A percentile compares a stretch with the other conserved stretches of the same genome.
Conservation (phyloP, 2,113 vertebrate species). For the Lophius piscatorius region DNA sequence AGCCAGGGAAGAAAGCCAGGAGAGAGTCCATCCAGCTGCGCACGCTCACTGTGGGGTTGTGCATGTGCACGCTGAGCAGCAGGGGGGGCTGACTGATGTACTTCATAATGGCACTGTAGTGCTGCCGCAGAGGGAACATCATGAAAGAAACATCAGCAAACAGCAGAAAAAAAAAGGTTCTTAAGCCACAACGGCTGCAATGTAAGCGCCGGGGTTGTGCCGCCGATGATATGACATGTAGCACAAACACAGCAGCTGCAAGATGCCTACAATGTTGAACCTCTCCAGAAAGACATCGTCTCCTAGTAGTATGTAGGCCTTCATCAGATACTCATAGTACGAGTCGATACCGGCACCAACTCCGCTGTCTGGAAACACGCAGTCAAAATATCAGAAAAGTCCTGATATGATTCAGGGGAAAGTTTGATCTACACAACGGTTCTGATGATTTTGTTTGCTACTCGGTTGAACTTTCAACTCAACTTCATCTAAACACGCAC, state of each 20-base stretch:
- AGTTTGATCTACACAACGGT: too few species aligned
- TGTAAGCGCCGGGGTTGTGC: neutral
- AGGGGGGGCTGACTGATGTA: slow-evolving; percentile 98
- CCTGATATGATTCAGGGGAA: too few species aligned
- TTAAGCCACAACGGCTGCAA: neutral
- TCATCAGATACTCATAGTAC: slow-evolving; percentile 97
- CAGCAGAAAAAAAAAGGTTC: neutral
- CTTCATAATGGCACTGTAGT: slow-evolving; percentile 98
- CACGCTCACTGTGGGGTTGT: slow-evolving; percentile 89
- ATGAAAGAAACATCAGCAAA: slow-evolving; percentile 10
- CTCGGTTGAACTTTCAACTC: too few species aligned
- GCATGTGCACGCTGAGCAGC: slow-evolving; percentile 96
- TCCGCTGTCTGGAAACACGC: slow-evolving; percentile 87
- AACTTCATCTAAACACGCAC: too few species aligned
- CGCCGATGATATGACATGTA: neutral
- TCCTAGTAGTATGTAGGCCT: slow-evolving; percentile 97
- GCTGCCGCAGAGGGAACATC: slow-evolving; percentile 75
- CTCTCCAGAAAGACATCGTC: slow-evolving; percentile 94
- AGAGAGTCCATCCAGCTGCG: slow-evolving; percentile 99
- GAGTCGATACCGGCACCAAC: slow-evolving; percentile 98
- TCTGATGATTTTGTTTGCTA: too few species aligned
- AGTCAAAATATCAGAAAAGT: too few species aligned
- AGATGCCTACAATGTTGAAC: slow-evolving; percentile 91
- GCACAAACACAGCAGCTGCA: neutral
- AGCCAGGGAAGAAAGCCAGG: slow-evolving; percentile 96